Conservation (phyloP, 2,888 invertebrate species). For the Acrocera orbiculus region DNA sequence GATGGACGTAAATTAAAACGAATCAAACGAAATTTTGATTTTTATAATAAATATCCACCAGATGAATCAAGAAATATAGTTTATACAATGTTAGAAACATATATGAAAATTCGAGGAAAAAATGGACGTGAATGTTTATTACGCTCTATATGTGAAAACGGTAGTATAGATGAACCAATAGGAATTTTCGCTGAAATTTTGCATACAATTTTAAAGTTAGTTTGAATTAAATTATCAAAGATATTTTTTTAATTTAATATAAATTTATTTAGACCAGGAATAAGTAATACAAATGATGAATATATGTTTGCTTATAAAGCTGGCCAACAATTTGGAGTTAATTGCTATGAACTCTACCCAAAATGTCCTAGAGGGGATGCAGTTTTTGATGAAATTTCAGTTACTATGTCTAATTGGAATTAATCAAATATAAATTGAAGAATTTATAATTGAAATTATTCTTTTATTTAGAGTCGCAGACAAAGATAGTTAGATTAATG, state of each 20-base stretch:
- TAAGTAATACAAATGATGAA: conserved; percentile 30
- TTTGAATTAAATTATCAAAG: background rate
- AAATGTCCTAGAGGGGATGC: conserved; percentile 42
- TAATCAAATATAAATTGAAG: too few relatives aligned
- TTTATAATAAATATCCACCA: background rate
- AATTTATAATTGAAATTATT: conserved; percentile 9
- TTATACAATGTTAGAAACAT: conserved; percentile 21
- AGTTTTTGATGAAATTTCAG: conserved; percentile 34
- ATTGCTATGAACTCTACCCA: conserved; percentile 40
- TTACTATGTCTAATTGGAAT: too few relatives aligned
- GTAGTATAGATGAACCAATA: conserved; percentile 19
- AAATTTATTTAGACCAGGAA: conserved; percentile 14
- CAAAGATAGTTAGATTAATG: too few relatives aligned
- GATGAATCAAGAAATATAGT: conserved; percentile 23
- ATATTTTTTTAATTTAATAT: background rate
- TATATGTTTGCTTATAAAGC: conserved; percentile 38
- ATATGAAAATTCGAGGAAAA: conserved; percentile 16
- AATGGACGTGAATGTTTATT: conserved; percentile 21
- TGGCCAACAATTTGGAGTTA: conserved; percentile 23
- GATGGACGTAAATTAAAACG: conserved; percentile 18
- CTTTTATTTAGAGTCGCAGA: background rate
- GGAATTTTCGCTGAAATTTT: conserved; percentile 22
- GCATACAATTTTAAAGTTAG: conserved; percentile 22
- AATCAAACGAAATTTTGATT: conserved; percentile 1
- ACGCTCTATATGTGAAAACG: conserved; percentile 26